A percentile compares a stretch with the other conserved stretches of the same genome.
Evolutionary conservation across 2,113 vertebrate genomes (phyloP).

Genomic region (Rhizomys pruinosus): DNA sequence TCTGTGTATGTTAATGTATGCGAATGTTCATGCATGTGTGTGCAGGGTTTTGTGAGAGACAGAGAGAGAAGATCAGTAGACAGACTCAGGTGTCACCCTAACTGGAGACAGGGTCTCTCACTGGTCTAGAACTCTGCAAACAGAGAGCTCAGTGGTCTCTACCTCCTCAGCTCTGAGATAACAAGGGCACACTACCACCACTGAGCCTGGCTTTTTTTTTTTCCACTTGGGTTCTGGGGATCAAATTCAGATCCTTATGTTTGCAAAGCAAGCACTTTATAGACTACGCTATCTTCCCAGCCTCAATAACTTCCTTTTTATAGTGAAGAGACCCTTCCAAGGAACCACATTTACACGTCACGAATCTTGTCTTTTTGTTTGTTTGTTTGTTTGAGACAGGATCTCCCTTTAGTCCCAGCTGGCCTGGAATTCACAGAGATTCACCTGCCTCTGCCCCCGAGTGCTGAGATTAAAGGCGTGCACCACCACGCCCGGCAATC

Average conservation of each 20-base stretch:
- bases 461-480: too few relatives aligned
- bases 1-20: neutral
- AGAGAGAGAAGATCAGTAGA: neutral
- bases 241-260: too few relatives aligned
- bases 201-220: neutral
- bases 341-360: slow-evolving; percentile 4
- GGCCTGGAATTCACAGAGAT: too few relatives aligned
- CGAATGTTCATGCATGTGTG: neutral
- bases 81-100: neutral
- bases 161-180: neutral
- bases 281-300: neutral
- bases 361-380: neutral
- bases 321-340: neutral
- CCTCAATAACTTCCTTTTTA: neutral
- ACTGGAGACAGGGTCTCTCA: neutral
- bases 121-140: neutral
- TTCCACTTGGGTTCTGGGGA: neutral
- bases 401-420: too few relatives aligned
- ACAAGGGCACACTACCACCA: neutral
- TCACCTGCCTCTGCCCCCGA: too few relatives aligned
- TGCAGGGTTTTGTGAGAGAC: too few relatives aligned
- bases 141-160: neutral
- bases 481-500: too few relatives aligned
- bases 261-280: neutral
- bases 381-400: too few relatives aligned